A percentile compares a stretch with the other conserved stretches of the same genome.
phyloP scores from a whole-genome alignment of 2,113 vertebrate genomes.

The Zapus hudsonius region DNA sequence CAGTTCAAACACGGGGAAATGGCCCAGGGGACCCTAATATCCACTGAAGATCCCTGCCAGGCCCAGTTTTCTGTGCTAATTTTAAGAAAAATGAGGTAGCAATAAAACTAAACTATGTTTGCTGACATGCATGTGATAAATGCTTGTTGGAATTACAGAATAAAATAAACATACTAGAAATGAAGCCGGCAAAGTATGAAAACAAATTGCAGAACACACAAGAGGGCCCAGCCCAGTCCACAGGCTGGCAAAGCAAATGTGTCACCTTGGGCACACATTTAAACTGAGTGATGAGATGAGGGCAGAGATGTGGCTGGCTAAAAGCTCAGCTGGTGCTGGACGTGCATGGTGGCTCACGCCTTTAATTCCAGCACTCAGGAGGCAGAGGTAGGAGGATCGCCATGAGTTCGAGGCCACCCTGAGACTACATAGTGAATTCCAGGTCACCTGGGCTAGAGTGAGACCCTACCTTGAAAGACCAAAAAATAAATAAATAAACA shows the following conservation, averaged over 20 bases:
- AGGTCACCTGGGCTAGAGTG: no score
- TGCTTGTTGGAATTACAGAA: slow-evolving; percentile 11
- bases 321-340: background rate
- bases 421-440: no score
- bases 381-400: no score
- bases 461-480: no score
- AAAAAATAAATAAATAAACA: no score
- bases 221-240: no score
- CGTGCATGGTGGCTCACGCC: no score
- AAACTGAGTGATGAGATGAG: background rate
- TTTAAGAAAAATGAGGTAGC: background rate
- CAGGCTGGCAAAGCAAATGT: background rate
- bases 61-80: background rate
- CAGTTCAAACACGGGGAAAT: background rate
- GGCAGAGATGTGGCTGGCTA: background rate
- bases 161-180: background rate
- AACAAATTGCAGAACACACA: no score
- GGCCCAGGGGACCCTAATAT: rapidly evolving
- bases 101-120: slow-evolving; percentile 19
- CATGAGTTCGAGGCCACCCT: no score
- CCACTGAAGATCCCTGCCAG: background rate
- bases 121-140: background rate
- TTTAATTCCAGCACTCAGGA: no score
- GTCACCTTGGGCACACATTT: background rate
- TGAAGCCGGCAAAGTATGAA: background rate